Evolutionary conservation across 2,797 vertebrate genomes (phyloP).

Genomic region (Peromyscus nudipes): DNA sequence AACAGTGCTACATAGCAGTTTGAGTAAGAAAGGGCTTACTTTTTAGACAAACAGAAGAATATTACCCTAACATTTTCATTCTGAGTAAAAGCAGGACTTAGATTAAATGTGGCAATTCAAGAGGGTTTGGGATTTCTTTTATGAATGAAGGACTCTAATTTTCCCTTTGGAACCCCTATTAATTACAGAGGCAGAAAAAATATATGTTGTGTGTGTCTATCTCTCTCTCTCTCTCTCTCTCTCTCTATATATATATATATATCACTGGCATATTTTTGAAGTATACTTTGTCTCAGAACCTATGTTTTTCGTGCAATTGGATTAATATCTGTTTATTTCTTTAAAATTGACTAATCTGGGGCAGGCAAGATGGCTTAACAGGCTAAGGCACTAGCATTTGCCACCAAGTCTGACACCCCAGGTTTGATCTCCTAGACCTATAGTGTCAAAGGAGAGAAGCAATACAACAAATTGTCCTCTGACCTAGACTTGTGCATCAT

Average conservation of each 20-base stretch:
- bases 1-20: not conserved
- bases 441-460: not conserved
- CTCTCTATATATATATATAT: too few relatives aligned
- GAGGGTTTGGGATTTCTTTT: not conserved
- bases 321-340: not conserved
- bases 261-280: not conserved
- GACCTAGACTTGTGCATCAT: not conserved
- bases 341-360: not conserved
- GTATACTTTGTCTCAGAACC: not conserved
- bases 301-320: conserved; percentile 59
- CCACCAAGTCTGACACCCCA: not conserved
- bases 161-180: not conserved
- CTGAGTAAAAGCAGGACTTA: conserved; percentile 8
- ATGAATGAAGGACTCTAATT: not conserved
- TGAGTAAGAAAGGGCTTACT: conserved; percentile 21
- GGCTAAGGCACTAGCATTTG: not conserved
- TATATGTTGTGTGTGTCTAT: too few relatives aligned
- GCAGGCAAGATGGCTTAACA: not conserved
- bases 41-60: conserved; percentile 18
- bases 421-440: not conserved
- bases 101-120: not conserved
- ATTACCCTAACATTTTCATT: not conserved
- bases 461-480: not conserved
- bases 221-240: too few relatives aligned
- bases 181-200: not conserved